Conservation (phyloP, 2,113 vertebrate genomes). For the Chrysemys picta region DNA sequence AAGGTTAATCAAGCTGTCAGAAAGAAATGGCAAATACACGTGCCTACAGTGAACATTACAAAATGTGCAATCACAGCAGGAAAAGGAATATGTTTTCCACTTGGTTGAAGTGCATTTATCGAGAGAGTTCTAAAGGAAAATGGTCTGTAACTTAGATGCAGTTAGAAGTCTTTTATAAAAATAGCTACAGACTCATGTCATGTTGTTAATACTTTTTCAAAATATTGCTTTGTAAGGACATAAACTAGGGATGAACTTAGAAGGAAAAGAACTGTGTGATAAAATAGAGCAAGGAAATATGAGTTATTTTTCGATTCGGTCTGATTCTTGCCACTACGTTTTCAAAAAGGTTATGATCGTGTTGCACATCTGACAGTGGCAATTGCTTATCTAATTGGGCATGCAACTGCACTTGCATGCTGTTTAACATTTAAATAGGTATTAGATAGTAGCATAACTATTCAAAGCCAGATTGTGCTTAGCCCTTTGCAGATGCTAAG, state of each 20-base stretch:
- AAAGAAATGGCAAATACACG: constrained; percentile 66
- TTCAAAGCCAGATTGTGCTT: background rate
- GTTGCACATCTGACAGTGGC: background rate
- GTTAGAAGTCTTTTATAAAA: constrained; percentile 62
- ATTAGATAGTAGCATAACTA: background rate
- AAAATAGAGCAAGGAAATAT: too few relatives aligned
- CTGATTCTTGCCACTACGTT: background rate
- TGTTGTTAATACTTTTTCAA: constrained; percentile 29
- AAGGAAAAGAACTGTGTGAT: background rate
- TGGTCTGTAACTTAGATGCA: constrained; percentile 61
- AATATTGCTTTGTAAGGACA: constrained; percentile 33
- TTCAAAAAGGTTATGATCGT: constrained; percentile 11
- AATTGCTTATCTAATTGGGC: constrained; percentile 52
- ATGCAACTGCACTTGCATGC: background rate
- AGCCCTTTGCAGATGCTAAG: background rate
- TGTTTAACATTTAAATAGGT: constrained; percentile 52
- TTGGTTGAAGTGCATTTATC: constrained; percentile 69
- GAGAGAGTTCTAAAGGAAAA: constrained; percentile 68
- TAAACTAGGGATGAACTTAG: constrained; percentile 35
- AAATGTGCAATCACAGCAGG: constrained; percentile 76
- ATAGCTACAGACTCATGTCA: constrained; percentile 23
- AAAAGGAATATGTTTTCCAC: constrained; percentile 74
- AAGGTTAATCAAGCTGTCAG: constrained; percentile 75
- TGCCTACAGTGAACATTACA: constrained; percentile 63
- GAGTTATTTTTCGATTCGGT: background rate